These are phyloP conservation scores for Acanthornis magna DNA, from an alignment of 2,797 vertebrate species.

Conservation along the genomic window DNA sequence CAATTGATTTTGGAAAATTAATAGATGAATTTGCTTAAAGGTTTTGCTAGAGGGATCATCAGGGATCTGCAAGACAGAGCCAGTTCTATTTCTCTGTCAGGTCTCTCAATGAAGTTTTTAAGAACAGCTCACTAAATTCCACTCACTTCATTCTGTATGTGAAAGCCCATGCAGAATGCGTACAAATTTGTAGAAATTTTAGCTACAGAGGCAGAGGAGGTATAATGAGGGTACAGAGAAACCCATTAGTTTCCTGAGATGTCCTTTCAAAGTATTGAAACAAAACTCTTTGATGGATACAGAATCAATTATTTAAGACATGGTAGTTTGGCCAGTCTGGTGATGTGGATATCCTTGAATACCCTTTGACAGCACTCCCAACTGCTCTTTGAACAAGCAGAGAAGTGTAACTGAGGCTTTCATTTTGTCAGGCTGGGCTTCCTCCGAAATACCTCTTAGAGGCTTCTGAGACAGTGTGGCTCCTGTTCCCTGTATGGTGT, in stretches of 20 bases:
- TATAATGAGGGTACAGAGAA: conserved; percentile 30
- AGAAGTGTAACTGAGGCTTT: conserved; percentile 16
- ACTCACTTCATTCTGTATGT: neutral
- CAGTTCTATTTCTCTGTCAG: neutral
- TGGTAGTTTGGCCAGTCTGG: neutral
- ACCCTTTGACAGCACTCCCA: conserved; percentile 41
- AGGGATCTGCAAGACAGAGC: neutral
- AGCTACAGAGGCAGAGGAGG: neutral
- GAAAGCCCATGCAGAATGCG: neutral
- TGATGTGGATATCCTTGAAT: conserved; percentile 18
- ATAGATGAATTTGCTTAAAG: neutral
- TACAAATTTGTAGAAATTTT: conserved; percentile 46
- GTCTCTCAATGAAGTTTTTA: conserved; percentile 25
- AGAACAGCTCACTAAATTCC: conserved; percentile 33
- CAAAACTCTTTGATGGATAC: neutral
- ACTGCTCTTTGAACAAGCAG: conserved; percentile 38
- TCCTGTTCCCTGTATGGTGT: neutral
- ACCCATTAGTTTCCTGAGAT: conserved; percentile 1
- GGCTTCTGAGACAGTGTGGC: neutral
- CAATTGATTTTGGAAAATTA: neutral
- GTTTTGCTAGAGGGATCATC: neutral
- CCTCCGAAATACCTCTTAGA: neutral
- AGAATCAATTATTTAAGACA: conserved; percentile 40
- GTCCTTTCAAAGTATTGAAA: neutral
- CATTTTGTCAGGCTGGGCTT: neutral